phyloP scores from a whole-genome alignment of 1,140 invertebrate genomes.

The Lordiphosa mommai region DNA sequence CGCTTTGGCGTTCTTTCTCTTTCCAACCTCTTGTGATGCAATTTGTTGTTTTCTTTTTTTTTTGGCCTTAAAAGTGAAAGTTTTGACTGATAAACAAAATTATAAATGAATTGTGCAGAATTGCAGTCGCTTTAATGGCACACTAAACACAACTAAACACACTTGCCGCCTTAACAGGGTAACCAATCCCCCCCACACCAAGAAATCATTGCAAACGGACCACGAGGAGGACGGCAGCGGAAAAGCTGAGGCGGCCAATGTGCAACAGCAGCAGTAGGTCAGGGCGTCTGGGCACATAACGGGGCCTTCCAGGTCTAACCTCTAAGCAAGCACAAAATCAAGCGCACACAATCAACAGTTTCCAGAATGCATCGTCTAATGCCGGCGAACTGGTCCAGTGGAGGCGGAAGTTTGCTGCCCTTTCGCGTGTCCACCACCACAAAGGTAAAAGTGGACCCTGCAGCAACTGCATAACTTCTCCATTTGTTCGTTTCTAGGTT shows the following conservation, averaged over 20 bases:
- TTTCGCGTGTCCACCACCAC: conserved; percentile 64
- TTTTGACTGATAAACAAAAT: conserved; percentile 30
- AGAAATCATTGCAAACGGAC: conserved; percentile 13
- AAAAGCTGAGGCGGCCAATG: conserved; percentile 34
- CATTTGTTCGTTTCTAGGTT: conserved; percentile 63
- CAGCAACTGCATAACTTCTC: not conserved
- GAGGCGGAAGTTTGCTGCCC: conserved; percentile 31
- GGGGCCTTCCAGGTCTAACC: conserved; percentile 39
- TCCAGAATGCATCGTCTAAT: conserved; percentile 49
- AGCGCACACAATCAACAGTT: not conserved
- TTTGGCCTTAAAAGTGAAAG: conserved; percentile 51
- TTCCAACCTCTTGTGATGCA: conserved; percentile 43
- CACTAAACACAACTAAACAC: not conserved
- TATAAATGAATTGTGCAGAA: too few relatives aligned
- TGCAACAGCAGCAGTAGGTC: conserved; percentile 23
- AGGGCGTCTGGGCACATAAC: conserved; percentile 22
- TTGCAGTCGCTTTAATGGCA: not conserved
- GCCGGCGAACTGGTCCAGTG: conserved; percentile 37
- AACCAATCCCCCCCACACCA: not conserved
- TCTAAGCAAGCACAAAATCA: conserved; percentile 37
- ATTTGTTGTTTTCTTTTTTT: conserved; percentile 55
- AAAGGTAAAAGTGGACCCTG: conserved; percentile 38
- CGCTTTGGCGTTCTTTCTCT: conserved; percentile 1
- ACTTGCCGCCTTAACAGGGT: not conserved
- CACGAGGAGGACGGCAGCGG: conserved; percentile 7